Evolutionary conservation across 2,113 vertebrate genomes (phyloP), one percentile per base, ranked within the genome.

Genomic region (Calonectris borealis): DNA sequence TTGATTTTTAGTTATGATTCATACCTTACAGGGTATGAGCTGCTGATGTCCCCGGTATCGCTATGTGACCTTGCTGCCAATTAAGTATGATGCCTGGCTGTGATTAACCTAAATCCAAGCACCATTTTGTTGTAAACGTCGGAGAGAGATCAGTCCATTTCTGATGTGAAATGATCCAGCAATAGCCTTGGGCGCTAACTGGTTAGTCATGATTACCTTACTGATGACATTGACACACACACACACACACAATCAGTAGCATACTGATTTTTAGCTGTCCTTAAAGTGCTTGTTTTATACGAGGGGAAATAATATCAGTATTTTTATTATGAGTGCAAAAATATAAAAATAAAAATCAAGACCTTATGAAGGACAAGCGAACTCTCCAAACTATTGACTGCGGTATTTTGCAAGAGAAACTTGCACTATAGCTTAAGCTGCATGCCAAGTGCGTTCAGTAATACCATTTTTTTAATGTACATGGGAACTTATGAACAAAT

Each of bases 331-430:
- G 10, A 69, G 29, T 34, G 20, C 20, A 55, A 5, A 77, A 49
- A 52, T 13, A 5, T 22, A 44, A 72, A 82, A 72, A 62, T 16
- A 76, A 42, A 32, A 64, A 54, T 27, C 26, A 15, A 48, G 40
- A n/a, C 5, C 6, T 66, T 25, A 16, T 0, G 10, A 69, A 64
- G 16, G 66, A n/a, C 38, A 7, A 7, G 58, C 18, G 36, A 91
- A 94, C 57, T 96, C 85, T 80, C 71, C 18, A 76, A 97, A 96
- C 83, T 88, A 73, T 52, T 83, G 85, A 40, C 72, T 71, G 32
- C 0, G 5, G 27, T 72, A 8, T 91, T 83, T 82, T 85, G 40
- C 32, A 40, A 60, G 75, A 93, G 58, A 68, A 76, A 76, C 79
- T 81, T 61, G 51, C 71, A n/a, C 52, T 60, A 3, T 36, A 32